Conservation (phyloP, 1,140 invertebrate species). For the Glomeris maerens region DNA sequence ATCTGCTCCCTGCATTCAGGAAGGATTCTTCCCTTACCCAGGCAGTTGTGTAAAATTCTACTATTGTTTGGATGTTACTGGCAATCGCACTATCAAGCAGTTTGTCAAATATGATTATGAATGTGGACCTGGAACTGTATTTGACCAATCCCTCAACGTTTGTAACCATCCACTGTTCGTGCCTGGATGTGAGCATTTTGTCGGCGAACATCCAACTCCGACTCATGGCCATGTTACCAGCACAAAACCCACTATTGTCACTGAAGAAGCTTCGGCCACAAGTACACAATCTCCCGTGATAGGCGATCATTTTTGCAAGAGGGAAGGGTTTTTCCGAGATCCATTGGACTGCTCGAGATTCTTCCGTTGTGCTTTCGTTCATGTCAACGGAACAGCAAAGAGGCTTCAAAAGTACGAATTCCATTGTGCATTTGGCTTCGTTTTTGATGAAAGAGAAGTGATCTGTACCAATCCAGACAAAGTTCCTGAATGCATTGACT, state of each 20-base stretch:
- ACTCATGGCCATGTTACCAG: neutral
- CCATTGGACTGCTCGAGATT: neutral
- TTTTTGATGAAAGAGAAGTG: neutral
- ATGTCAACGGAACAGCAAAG: neutral
- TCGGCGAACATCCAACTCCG: neutral
- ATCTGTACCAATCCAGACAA: neutral
- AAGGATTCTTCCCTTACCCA: conserved; percentile 2
- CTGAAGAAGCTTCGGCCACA: neutral
- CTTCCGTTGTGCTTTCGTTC: neutral
- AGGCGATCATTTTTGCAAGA: neutral
- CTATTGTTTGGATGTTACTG: neutral
- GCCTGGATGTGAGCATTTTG: neutral
- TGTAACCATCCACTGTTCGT: neutral
- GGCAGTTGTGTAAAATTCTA: neutral
- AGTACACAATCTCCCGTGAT: neutral
- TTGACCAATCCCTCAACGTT: neutral
- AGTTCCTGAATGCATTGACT: neutral
- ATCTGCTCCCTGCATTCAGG: neutral
- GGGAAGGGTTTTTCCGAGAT: conserved; percentile 4
- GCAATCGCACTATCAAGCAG: neutral
- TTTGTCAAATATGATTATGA: neutral
- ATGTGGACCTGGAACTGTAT: conserved; percentile 2
- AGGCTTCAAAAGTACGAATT: neutral
- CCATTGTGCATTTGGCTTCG: neutral
- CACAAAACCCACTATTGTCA: neutral